These are phyloP conservation scores for Mamestra brassicae DNA, from an alignment of 2,888 invertebrate genomes.

Conservation along the genomic window DNA sequence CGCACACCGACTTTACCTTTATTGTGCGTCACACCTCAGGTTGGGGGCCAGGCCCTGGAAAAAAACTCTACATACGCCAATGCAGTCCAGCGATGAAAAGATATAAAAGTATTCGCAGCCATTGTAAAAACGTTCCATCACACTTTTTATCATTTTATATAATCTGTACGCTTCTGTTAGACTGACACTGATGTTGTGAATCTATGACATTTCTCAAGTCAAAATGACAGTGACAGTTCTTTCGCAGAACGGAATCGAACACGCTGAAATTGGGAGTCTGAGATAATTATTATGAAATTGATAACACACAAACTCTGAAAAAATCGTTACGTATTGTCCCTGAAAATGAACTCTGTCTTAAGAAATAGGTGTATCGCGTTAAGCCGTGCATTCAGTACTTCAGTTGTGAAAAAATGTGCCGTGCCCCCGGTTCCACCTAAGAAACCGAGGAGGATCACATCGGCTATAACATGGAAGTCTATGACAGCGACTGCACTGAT, in stretches of 20 bases:
- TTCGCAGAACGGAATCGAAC: slow-evolving; percentile 9
- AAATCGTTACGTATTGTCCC: slow-evolving; percentile 15
- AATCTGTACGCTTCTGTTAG: neutral
- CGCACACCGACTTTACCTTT: too few species aligned
- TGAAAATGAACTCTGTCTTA: slow-evolving; percentile 81
- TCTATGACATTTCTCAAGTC: neutral
- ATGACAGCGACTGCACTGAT: slow-evolving; percentile 92
- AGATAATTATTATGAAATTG: slow-evolving; percentile 56
- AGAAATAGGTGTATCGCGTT: slow-evolving; percentile 73
- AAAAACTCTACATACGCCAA: too few species aligned
- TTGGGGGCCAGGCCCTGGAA: too few species aligned
- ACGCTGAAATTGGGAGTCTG: slow-evolving; percentile 32
- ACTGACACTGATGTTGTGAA: neutral
- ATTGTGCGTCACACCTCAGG: too few species aligned
- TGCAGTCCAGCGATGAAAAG: too few species aligned
- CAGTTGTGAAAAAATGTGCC: slow-evolving; percentile 78
- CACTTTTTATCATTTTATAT: neutral
- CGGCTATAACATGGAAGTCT: slow-evolving; percentile 96
- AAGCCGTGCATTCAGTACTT: slow-evolving; percentile 79
- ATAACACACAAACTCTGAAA: slow-evolving; percentile 52
- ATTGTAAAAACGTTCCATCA: neutral
- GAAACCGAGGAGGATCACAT: slow-evolving; percentile 79
- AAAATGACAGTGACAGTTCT: slow-evolving; percentile 16
- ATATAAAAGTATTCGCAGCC: too few species aligned
- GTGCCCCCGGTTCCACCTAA: slow-evolving; percentile 82